Evolutionary conservation across 1,140 invertebrate genomes (phyloP).

Genomic region (Drosophila bifasciata): DNA sequence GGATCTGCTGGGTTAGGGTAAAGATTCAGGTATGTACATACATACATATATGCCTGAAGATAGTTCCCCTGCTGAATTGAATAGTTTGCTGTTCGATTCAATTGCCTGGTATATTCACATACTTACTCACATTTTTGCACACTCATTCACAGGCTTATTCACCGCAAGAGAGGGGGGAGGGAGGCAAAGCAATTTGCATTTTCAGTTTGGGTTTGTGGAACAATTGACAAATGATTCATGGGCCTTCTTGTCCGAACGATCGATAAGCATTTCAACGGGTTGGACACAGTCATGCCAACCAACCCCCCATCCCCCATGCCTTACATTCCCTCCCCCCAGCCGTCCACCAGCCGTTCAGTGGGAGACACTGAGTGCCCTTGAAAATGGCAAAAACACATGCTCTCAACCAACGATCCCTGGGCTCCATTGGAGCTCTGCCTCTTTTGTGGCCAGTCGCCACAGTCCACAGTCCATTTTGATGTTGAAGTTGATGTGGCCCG

Average conservation of each 20-base stretch:
- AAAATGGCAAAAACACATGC: slow-evolving; percentile 76
- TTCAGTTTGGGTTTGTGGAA: slow-evolving; percentile 21
- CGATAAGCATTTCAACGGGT: slow-evolving; percentile 63
- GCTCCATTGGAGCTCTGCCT: background rate
- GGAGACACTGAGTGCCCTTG: slow-evolving; percentile 61
- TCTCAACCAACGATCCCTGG: slow-evolving; percentile 40
- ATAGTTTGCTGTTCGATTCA: too few species aligned
- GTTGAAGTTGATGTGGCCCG: slow-evolving; percentile 21
- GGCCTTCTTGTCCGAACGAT: slow-evolving; percentile 3
- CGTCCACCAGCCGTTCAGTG: slow-evolving; percentile 1
- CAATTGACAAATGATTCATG: slow-evolving; percentile 72
- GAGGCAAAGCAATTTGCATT: slow-evolving; percentile 43
- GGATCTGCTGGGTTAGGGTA: too few species aligned
- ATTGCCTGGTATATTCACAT: too few species aligned
- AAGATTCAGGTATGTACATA: too few species aligned
- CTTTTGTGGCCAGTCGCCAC: slow-evolving; percentile 45
- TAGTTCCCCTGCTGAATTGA: too few species aligned
- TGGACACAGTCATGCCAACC: slow-evolving; percentile 40
- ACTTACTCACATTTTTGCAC: slow-evolving; percentile 20
- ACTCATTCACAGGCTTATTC: too few species aligned
- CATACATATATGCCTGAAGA: too few species aligned
- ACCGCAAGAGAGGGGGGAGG: background rate
- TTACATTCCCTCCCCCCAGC: background rate
- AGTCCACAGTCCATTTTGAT: slow-evolving; percentile 21
- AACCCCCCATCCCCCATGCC: background rate